phyloP scores from a whole-genome alignment of 2,888 invertebrate genomes.

The Pyrocoelia pectoralis region DNA sequence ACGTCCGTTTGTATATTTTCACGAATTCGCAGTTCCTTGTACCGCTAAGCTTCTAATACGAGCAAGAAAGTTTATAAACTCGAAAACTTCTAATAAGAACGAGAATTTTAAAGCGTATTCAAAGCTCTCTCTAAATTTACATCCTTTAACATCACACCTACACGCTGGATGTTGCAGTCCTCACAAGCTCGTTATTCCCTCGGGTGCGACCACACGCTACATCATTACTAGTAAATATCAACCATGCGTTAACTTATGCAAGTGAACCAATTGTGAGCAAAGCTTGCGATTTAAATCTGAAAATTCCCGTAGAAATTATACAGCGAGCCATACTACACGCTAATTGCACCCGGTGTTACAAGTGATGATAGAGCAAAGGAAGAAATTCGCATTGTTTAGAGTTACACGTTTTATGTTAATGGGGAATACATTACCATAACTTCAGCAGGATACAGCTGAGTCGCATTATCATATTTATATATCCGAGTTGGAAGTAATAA shows the following conservation, averaged over 20 bases:
- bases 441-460: constrained; percentile 46
- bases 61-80: constrained; percentile 36
- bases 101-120: constrained; percentile 34
- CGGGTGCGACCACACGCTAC: constrained; percentile 46
- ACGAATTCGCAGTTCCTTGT: constrained; percentile 23
- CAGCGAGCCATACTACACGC: constrained; percentile 2
- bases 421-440: constrained; percentile 48
- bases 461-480: constrained; percentile 46
- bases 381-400: constrained; percentile 32
- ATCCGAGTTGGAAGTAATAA: constrained; percentile 32
- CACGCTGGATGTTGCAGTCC: constrained; percentile 46
- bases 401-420: constrained; percentile 48
- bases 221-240: constrained; percentile 48
- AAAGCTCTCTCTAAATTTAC: constrained; percentile 43
- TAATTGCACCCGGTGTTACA: constrained; percentile 26
- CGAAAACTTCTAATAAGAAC: constrained; percentile 37
- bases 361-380: constrained; percentile 24
- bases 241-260: constrained; percentile 42
- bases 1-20: constrained; percentile 33
- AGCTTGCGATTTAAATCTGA: constrained; percentile 13
- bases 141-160: constrained; percentile 45
- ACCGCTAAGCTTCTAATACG: constrained; percentile 15
- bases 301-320: neutral
- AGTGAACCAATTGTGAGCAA: constrained; percentile 5
- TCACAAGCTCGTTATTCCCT: constrained; percentile 45